Conservation (phyloP, 2,888 invertebrate genomes). For the Hoplodrina blanda region DNA sequence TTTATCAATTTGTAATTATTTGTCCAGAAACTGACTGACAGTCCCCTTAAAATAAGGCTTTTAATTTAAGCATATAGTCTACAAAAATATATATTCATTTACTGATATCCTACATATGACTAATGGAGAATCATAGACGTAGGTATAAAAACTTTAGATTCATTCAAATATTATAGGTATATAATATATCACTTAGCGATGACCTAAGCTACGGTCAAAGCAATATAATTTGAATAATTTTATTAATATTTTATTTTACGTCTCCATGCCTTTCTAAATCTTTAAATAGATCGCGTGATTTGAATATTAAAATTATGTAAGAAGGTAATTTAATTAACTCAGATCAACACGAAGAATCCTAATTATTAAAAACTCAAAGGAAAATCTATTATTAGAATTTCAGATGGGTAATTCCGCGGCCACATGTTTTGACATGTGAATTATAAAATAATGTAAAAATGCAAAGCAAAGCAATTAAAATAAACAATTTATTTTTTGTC, state of each 20-base stretch:
- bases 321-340: background rate
- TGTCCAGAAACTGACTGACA: too few species aligned
- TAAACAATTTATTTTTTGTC: conserved; percentile 12
- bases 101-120: too few species aligned
- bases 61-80: too few species aligned
- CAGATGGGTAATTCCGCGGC: background rate
- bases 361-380: background rate
- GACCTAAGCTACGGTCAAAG: conserved; percentile 32
- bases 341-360: background rate
- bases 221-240: conserved; percentile 11
- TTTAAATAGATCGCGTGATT: background rate
- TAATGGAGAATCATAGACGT: too few species aligned
- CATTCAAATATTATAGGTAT: background rate
- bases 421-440: conserved; percentile 2
- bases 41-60: too few species aligned
- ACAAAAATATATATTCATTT: too few species aligned
- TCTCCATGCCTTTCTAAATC: background rate
- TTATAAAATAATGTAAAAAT: conserved; percentile 3
- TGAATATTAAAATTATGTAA: background rate
- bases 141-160: too few species aligned
- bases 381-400: conserved; percentile 16
- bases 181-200: conserved; percentile 16
- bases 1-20: too few species aligned
- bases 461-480: conserved; percentile 20
- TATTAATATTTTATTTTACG: background rate